These are phyloP conservation scores for Aleiodes leptofemur DNA, from an alignment of 2,888 invertebrate genomes.

Conservation along the genomic window DNA sequence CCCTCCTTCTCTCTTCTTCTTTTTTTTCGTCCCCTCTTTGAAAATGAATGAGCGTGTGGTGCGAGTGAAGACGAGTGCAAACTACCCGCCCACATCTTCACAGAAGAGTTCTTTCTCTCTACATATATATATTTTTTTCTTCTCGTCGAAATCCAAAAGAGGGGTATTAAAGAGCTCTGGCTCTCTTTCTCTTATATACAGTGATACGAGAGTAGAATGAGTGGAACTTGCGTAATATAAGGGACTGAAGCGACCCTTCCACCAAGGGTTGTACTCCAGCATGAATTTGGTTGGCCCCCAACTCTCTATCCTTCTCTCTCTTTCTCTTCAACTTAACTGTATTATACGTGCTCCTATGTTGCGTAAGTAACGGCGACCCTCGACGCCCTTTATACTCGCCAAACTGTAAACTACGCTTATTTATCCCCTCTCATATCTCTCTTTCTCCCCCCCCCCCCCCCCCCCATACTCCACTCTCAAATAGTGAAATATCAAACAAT, in stretches of 20 bases:
- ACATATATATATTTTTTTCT: constrained; percentile 6
- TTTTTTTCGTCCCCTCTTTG: constrained; percentile 25
- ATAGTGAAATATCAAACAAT: constrained; percentile 60
- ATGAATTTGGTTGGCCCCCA: constrained; percentile 64
- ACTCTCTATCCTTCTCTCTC: constrained; percentile 28
- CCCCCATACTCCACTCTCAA: constrained; percentile 49
- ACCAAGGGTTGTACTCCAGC: constrained; percentile 67
- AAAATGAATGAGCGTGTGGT: constrained; percentile 32
- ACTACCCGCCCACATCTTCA: constrained; percentile 35
- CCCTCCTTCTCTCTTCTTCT: neutral
- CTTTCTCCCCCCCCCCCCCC: neutral
- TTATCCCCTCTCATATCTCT: constrained; percentile 49
- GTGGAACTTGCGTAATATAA: constrained; percentile 40
- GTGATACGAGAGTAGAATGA: constrained; percentile 31
- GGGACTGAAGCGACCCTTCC: constrained; percentile 66
- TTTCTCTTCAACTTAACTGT: neutral
- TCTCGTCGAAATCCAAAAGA: constrained; percentile 26
- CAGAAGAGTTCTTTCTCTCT: constrained; percentile 4
- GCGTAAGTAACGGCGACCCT: constrained; percentile 66
- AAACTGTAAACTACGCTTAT: constrained; percentile 68
- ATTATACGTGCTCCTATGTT: constrained; percentile 36
- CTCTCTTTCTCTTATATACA: constrained; percentile 35
- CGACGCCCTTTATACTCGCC: constrained; percentile 63
- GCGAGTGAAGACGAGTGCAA: constrained; percentile 19
- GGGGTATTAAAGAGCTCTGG: constrained; percentile 43